Conservation (phyloP, 2,113 vertebrate species). For the Odontophorus gujanensis region DNA sequence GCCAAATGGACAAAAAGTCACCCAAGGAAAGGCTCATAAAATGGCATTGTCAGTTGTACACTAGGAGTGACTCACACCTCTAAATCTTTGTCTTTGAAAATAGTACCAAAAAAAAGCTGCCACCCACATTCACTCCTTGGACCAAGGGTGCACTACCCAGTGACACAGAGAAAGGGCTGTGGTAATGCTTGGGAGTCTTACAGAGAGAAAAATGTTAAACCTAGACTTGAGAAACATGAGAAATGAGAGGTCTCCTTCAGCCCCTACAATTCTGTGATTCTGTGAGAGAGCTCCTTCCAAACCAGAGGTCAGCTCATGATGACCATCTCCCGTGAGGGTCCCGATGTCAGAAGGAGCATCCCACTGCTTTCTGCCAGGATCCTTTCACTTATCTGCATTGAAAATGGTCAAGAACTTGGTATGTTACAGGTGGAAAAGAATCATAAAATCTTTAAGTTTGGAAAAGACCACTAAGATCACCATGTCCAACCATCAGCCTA, state of each 20-base stretch:
- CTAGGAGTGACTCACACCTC: neutral
- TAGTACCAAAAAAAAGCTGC: neutral
- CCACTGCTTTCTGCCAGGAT: neutral
- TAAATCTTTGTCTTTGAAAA: neutral
- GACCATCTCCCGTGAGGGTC: neutral
- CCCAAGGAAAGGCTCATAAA: neutral
- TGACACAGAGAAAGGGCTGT: neutral
- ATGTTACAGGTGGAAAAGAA: neutral
- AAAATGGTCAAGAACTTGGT: neutral
- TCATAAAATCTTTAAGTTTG: no score
- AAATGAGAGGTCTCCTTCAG: neutral
- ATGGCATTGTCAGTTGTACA: neutral
- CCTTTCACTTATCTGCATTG: neutral
- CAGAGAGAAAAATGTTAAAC: neutral
- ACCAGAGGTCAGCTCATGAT: rapidly evolving
- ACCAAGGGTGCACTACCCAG: rapidly evolving
- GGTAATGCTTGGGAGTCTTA: neutral
- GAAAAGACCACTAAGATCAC: no score
- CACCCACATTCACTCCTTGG: neutral
- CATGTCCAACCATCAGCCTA: no score
- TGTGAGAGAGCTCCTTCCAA: neutral
- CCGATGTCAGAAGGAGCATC: neutral
- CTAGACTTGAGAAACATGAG: neutral
- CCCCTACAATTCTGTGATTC: no score
- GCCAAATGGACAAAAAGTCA: neutral